Conservation (phyloP, 2,888 invertebrate species). For the Podabrus alpinus region DNA sequence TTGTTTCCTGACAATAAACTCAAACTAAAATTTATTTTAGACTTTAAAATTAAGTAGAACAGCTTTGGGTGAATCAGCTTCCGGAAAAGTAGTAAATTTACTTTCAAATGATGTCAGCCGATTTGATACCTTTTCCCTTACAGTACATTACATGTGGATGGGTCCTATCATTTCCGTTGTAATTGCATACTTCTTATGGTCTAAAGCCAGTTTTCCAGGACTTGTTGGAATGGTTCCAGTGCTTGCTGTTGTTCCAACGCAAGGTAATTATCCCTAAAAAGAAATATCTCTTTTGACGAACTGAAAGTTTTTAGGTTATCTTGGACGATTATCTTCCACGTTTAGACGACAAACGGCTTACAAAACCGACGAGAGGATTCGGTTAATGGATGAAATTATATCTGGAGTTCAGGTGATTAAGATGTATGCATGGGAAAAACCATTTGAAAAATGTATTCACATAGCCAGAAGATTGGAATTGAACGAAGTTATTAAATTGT, state of each 20-base stretch:
- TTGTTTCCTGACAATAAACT: neutral
- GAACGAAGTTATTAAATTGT: conserved; percentile 63
- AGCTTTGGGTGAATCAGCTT: conserved; percentile 73
- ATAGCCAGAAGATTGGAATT: conserved; percentile 62
- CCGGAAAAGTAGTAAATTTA: conserved; percentile 90
- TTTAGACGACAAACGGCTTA: conserved; percentile 79
- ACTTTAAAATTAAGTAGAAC: conserved; percentile 71
- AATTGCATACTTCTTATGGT: conserved; percentile 79
- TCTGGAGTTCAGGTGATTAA: conserved; percentile 87
- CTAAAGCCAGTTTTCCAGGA: conserved; percentile 72
- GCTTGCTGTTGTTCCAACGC: conserved; percentile 80
- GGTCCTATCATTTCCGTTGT: conserved; percentile 70
- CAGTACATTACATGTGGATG: conserved; percentile 86
- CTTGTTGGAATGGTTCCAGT: conserved; percentile 80
- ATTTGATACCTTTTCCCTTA: conserved; percentile 83
- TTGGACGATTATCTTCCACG: conserved; percentile 65
- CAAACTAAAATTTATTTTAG: conserved; percentile 53
- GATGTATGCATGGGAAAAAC: conserved; percentile 76
- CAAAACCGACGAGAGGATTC: conserved; percentile 86
- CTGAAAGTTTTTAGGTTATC: conserved; percentile 57
- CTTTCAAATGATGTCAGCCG: conserved; percentile 93
- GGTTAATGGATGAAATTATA: conserved; percentile 93
- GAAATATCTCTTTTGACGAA: neutral
- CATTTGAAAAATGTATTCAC: conserved; percentile 66
- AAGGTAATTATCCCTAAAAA: conserved; percentile 60